Evolutionary conservation across 64 coral and sea anemone species (phyloP).

Genomic region (Actinia tenebrosa): DNA sequence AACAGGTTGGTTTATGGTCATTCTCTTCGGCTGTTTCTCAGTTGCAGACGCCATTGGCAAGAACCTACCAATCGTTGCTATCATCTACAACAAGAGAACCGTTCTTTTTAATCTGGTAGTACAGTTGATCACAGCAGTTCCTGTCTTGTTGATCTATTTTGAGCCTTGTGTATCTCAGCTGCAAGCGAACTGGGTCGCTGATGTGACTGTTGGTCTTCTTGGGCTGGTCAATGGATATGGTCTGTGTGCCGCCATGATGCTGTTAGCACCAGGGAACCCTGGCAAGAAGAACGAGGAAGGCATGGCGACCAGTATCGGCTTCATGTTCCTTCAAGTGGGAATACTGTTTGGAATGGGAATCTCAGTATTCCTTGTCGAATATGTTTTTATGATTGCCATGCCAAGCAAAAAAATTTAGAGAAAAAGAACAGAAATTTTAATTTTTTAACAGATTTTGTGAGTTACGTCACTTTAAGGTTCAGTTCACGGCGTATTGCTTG

Average conservation of each 20-base stretch:
- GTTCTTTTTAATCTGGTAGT: conserved; percentile 64
- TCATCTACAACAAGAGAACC: conserved; percentile 73
- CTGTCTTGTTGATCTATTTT: conserved; percentile 77
- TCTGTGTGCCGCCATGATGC: conserved; percentile 86
- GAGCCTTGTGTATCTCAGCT: conserved; percentile 56
- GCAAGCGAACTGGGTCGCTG: conserved; percentile 73
- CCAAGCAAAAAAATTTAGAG: too few relatives aligned
- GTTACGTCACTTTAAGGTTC: too few relatives aligned
- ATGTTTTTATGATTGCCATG: conserved; percentile 41
- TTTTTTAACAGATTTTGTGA: too few relatives aligned
- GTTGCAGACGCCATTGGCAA: conserved; percentile 82
- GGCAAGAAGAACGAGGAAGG: conserved; percentile 77
- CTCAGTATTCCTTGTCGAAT: conserved; percentile 72
- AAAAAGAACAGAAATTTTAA: too few relatives aligned
- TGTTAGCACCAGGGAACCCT: conserved; percentile 57
- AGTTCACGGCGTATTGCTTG: too few relatives aligned
- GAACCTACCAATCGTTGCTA: conserved; percentile 77
- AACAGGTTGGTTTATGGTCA: conserved; percentile 87
- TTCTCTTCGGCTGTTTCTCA: conserved; percentile 82
- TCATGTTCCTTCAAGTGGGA: conserved; percentile 83
- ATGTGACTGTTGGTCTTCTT: conserved; percentile 59
- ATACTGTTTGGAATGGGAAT: conserved; percentile 74
- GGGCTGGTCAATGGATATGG: conserved; percentile 86
- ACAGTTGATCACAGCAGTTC: conserved; percentile 72
- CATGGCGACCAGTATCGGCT: conserved; percentile 78